A percentile compares a stretch with the other conserved stretches of the same genome.
Conservation (phyloP, 2,797 vertebrate species). For the Carduelis carduelis region DNA sequence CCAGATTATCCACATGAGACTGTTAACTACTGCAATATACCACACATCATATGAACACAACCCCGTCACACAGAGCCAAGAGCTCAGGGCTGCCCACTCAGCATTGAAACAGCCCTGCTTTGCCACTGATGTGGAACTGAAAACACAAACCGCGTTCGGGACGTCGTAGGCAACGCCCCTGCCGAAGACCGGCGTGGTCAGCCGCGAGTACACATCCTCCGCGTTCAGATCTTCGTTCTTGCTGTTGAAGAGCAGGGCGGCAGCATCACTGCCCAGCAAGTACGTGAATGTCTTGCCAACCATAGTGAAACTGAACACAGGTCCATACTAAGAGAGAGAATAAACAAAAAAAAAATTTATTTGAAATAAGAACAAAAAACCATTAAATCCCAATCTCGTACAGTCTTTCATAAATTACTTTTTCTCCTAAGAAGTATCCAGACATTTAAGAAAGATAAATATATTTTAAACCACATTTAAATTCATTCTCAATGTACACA, state of each 20-base stretch:
- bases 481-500: background rate
- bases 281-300: slow-evolving; percentile 97
- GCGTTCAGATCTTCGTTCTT: slow-evolving; percentile 97
- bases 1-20: background rate
- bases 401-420: background rate
- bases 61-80: background rate
- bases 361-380: background rate
- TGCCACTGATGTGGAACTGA: background rate
- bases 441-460: background rate
- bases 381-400: background rate
- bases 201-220: slow-evolving; percentile 91
- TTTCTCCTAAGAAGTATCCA: background rate
- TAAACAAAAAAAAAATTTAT: background rate
- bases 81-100: background rate
- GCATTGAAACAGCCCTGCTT: background rate
- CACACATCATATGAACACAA: fast-evolving
- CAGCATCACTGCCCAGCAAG: slow-evolving; percentile 91
- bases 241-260: slow-evolving; percentile 93
- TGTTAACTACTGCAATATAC: background rate
- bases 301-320: slow-evolving; percentile 98
- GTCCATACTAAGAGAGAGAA: slow-evolving; percentile 84
- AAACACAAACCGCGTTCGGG: slow-evolving; percentile 84
- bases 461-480: background rate
- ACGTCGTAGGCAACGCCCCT: slow-evolving; percentile 96
- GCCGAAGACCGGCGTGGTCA: slow-evolving; percentile 96